Evolutionary conservation across 2,797 vertebrate genomes (phyloP).

Genomic region (Oreochromis grahami): DNA sequence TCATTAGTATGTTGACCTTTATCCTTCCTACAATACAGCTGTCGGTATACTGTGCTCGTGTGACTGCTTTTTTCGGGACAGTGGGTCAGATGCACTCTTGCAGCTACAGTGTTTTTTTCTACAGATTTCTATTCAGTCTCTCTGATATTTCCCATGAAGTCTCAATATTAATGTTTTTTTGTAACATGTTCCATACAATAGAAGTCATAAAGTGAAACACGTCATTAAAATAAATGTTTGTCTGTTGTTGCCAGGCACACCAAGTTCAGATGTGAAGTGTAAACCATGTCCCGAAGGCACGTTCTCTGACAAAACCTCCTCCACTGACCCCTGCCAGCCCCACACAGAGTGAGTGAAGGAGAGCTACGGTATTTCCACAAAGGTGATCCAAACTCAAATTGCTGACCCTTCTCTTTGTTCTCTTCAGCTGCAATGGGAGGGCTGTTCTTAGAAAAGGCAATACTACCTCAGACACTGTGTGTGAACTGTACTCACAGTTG

Average conservation of each 20-base stretch:
- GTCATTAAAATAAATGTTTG: background rate
- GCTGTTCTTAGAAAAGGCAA: slow-evolving; percentile 29
- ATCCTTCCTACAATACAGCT: background rate
- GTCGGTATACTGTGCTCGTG: background rate
- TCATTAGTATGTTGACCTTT: background rate
- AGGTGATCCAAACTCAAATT: background rate
- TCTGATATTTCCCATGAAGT: background rate
- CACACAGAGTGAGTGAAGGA: slow-evolving; percentile 62
- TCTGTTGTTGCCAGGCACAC: slow-evolving; percentile 50
- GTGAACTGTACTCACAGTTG: background rate
- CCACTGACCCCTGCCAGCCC: slow-evolving; percentile 35
- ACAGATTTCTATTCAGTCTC: background rate
- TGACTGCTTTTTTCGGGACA: background rate
- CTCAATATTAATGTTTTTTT: background rate
- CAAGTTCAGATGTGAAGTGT: slow-evolving; percentile 51
- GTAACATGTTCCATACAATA: background rate
- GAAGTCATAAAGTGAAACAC: background rate
- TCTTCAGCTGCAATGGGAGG: slow-evolving; percentile 57
- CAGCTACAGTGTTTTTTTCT: background rate
- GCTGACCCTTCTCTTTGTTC: slow-evolving; percentile 1
- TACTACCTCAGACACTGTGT: slow-evolving; percentile 44
- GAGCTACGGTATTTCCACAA: background rate
- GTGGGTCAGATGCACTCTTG: background rate
- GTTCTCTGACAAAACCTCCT: slow-evolving; percentile 55
- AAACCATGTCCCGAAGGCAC: slow-evolving; percentile 34